Evolutionary conservation across 2,888 invertebrate species (phyloP).

Genomic region (Meiosimyza decipiens): DNA sequence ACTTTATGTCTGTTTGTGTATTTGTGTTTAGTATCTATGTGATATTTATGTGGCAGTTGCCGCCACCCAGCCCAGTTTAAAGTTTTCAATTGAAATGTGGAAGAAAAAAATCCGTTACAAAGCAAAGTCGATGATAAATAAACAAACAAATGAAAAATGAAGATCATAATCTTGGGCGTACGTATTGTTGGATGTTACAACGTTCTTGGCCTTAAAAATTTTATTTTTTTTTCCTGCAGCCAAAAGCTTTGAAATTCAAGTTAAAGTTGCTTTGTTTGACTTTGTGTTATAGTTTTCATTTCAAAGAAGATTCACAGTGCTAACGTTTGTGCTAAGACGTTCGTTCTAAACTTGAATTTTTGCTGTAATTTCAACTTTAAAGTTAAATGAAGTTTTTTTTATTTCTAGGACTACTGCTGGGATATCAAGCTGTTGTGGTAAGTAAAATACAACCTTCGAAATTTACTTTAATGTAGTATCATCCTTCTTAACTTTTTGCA

Average conservation of each 20-base stretch:
- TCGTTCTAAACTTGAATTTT: background rate
- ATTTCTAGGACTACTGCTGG: conserved; percentile 37
- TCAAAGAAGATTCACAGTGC: background rate
- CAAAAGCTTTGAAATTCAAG: background rate
- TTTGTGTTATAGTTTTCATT: background rate
- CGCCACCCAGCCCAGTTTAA: conserved; percentile 13
- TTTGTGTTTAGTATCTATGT: conserved; percentile 54
- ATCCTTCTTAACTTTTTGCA: too few species aligned
- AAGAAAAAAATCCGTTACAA: background rate
- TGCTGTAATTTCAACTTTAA: background rate
- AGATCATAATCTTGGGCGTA: conserved; percentile 39
- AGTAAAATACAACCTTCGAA: conserved; percentile 9
- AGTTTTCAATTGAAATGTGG: background rate
- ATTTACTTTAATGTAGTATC: too few species aligned
- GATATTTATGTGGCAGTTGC: conserved; percentile 52
- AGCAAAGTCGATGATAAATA: conserved; percentile 4
- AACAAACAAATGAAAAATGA: conserved; percentile 25
- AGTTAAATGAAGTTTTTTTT: conserved; percentile 24
- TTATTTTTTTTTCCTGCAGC: too few species aligned
- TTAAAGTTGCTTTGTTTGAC: conserved; percentile 5
- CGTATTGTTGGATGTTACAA: background rate
- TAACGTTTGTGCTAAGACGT: background rate
- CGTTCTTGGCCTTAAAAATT: conserved; percentile 43
- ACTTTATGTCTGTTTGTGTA: conserved; percentile 51
- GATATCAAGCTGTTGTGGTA: conserved; percentile 27